Conservation (phyloP, 2,888 invertebrate genomes). For the Lymantria monacha region DNA sequence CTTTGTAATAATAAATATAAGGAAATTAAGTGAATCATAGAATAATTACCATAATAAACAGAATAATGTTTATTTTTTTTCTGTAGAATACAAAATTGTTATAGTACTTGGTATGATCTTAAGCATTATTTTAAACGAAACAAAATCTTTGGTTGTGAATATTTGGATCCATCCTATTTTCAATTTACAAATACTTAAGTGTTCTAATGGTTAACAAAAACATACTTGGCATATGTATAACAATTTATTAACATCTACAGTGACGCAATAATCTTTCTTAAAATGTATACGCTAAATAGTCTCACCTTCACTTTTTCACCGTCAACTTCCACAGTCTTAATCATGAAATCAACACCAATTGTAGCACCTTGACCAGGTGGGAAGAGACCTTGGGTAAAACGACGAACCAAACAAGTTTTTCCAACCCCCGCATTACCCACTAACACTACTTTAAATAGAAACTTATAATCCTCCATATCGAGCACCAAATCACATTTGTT, state of each 20-base stretch:
- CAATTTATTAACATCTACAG: slow-evolving; percentile 9
- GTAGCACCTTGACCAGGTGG: slow-evolving; percentile 99
- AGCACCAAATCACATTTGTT: slow-evolving; percentile 64
- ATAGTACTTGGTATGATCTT: too few relatives aligned
- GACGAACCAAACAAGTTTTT: slow-evolving; percentile 97
- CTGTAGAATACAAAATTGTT: too few relatives aligned
- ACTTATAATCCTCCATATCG: slow-evolving; percentile 98
- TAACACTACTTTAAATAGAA: slow-evolving; percentile 98
- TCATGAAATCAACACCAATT: slow-evolving; percentile 99
- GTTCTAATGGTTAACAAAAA: neutral
- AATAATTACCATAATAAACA: too few relatives aligned
- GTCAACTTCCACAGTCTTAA: slow-evolving; percentile 98
- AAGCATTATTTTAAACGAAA: too few relatives aligned
- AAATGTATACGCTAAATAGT: slow-evolving; percentile 28
- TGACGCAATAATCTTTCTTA: slow-evolving; percentile 49
- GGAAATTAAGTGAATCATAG: too few relatives aligned
- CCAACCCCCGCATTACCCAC: slow-evolving; percentile 99
- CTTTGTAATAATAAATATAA: too few relatives aligned
- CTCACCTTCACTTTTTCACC: slow-evolving; percentile 95
- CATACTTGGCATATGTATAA: neutral
- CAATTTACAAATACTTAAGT: too few relatives aligned
- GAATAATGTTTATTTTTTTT: too few relatives aligned
- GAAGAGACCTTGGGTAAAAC: slow-evolving; percentile 98
- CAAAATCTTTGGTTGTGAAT: too few relatives aligned
- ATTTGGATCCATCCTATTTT: too few relatives aligned